Conservation (phyloP, 2,113 vertebrate genomes). For the Enhydra lutris region DNA sequence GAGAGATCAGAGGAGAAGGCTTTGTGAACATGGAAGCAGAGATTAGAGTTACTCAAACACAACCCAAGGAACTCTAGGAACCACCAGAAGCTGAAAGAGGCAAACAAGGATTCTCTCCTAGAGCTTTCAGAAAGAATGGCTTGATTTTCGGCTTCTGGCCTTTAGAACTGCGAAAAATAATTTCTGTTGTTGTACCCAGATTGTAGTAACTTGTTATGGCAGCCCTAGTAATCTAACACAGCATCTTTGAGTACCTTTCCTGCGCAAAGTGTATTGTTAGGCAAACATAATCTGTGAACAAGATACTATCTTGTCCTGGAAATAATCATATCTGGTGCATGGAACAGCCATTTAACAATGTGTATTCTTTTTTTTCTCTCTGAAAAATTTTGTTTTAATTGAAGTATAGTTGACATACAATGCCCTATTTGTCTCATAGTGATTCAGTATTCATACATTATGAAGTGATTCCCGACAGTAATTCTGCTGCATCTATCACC, state of each 20-base stretch:
- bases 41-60: not conserved
- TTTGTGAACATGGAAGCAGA: not conserved
- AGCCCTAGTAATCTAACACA: not conserved
- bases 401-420: not conserved
- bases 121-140: accelerated
- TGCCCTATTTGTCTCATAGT: not conserved
- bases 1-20: not conserved
- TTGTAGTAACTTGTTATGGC: not conserved
- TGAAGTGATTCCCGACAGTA: not conserved
- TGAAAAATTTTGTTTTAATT: not conserved
- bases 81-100: not conserved
- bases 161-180: not conserved
- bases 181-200: not conserved
- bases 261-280: not conserved
- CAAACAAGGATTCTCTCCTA: not conserved
- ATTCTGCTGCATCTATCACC: not conserved
- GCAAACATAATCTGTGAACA: not conserved
- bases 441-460: not conserved
- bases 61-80: not conserved
- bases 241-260: not conserved
- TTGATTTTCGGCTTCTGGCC: not conserved
- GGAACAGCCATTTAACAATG: not conserved
- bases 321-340: not conserved
- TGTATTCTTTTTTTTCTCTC: not conserved
- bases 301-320: not conserved